Evolutionary conservation across 2,797 vertebrate genomes (phyloP).

Genomic region (Melopsittacus undulatus): DNA sequence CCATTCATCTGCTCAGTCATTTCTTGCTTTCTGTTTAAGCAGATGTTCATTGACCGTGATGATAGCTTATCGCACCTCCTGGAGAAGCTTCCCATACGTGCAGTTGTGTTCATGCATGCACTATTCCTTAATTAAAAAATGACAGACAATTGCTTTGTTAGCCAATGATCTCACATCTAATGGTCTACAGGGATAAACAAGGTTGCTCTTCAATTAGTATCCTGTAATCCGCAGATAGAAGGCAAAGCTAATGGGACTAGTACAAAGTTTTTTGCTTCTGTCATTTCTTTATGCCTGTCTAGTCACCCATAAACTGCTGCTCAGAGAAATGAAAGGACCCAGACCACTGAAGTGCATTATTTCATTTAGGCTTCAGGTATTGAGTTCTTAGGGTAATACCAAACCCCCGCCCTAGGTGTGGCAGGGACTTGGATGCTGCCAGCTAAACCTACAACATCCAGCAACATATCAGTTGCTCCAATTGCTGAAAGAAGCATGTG

Average conservation of each 20-base stretch:
- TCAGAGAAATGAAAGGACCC: neutral
- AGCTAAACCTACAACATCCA: neutral
- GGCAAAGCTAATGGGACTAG: neutral
- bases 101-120: neutral
- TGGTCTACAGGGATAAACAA: neutral
- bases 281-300: neutral
- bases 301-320: neutral
- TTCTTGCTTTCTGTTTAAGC: neutral
- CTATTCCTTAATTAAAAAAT: neutral
- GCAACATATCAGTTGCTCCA: neutral
- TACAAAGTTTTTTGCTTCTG: neutral
- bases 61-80: neutral
- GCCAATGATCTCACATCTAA: neutral
- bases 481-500: neutral
- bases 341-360: neutral
- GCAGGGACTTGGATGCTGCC: neutral
- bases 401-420: neutral
- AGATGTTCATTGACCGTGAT: neutral
- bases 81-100: neutral
- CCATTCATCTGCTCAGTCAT: neutral
- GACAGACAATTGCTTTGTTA: neutral
- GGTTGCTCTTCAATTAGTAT: neutral
- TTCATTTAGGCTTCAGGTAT: neutral
- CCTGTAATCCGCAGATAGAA: neutral
- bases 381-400: neutral